phyloP scores from a whole-genome alignment of 2,888 invertebrate species.

The Drosophila hawaiiensis region DNA sequence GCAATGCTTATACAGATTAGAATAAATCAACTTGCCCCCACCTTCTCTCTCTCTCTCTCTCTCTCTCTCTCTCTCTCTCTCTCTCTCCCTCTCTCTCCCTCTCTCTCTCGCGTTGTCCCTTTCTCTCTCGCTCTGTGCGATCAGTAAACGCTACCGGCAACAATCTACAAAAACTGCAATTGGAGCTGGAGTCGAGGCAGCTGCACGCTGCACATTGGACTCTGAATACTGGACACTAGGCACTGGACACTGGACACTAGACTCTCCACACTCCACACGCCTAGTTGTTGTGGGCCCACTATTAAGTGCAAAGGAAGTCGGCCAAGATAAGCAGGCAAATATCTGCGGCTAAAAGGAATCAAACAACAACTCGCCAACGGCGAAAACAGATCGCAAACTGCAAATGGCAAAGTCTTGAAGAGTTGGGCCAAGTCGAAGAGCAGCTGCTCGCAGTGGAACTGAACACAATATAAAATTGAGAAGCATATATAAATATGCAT shows the following conservation, averaged over 20 bases:
- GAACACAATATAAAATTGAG: background rate
- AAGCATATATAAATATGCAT: background rate
- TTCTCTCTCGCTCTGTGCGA: conserved; percentile 44
- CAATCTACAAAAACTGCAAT: conserved; percentile 52
- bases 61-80: conserved; percentile 2
- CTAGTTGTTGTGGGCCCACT: conserved; percentile 29
- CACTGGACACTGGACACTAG: background rate
- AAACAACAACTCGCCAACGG: conserved; percentile 20
- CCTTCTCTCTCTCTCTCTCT: background rate
- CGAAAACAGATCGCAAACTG: conserved; percentile 7
- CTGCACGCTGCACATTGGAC: conserved; percentile 42
- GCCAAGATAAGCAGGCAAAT: conserved; percentile 72
- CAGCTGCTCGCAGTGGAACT: conserved; percentile 10
- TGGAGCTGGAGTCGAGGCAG: conserved; percentile 46
- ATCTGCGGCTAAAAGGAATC: conserved; percentile 30
- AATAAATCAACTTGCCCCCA: conserved; percentile 73
- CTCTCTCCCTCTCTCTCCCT: conserved; percentile 11
- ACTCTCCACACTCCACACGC: conserved; percentile 18
- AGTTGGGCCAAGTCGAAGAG: background rate
- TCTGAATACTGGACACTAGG: background rate
- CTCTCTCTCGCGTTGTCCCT: too few relatives aligned
- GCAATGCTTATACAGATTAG: conserved; percentile 81
- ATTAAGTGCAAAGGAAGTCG: conserved; percentile 72
- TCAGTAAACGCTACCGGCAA: conserved; percentile 76
- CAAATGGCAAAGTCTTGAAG: background rate